Percentiles rank a stretch among this genome's conserved stretches.
phyloP scores from a whole-genome alignment of 2,797 vertebrate species.

The Scyliorhinus canicula region DNA sequence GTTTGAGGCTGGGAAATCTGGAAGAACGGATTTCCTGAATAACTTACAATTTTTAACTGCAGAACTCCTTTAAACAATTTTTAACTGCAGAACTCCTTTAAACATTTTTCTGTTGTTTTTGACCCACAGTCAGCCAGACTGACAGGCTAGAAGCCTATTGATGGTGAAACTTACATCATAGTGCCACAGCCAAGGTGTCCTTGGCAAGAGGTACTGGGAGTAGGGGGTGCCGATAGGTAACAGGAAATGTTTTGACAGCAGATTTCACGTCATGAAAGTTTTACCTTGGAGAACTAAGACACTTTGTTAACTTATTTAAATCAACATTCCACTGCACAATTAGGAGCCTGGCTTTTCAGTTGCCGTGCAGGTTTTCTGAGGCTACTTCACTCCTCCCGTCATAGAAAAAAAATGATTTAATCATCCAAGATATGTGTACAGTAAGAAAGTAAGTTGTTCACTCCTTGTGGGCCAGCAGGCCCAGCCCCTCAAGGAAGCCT shows the following conservation, averaged over 20 bases:
- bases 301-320: not conserved
- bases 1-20: not conserved
- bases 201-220: no score
- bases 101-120: not conserved
- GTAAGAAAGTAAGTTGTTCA: not conserved
- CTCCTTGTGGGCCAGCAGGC: not conserved
- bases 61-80: not conserved
- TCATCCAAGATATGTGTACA: no score
- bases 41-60: not conserved
- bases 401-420: no score
- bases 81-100: not conserved
- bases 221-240: not conserved
- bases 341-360: not conserved
- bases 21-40: not conserved
- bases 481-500: not conserved
- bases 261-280: not conserved
- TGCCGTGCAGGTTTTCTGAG: not conserved
- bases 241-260: not conserved
- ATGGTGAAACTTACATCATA: no score
- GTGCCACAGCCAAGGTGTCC: no score
- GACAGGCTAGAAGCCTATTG: no score
- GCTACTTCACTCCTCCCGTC: not conserved
- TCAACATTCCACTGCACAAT: not conserved
- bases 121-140: no score
- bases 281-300: not conserved